phyloP scores from a whole-genome alignment of 2,113 vertebrate genomes.

The Xiphias gladius region DNA sequence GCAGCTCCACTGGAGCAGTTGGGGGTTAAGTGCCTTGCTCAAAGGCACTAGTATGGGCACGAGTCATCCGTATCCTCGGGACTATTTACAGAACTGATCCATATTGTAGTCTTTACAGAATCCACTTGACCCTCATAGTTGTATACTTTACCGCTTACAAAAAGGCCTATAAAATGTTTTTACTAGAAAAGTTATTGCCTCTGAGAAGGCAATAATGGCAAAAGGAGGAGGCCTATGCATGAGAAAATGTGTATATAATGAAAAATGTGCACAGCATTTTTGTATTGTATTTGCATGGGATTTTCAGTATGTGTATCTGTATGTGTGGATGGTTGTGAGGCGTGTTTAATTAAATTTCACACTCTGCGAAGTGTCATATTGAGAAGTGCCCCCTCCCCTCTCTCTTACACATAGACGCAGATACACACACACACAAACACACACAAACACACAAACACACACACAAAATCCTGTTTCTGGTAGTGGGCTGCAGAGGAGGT shows the following conservation, averaged over 20 bases:
- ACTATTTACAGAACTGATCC: conserved; percentile 10
- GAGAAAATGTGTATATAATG: conserved; percentile 7
- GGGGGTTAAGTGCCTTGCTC: conserved; percentile 44
- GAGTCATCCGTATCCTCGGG: neutral
- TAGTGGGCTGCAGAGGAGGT: conserved; percentile 61
- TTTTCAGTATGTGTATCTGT: conserved; percentile 21
- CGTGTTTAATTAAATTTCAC: conserved; percentile 77
- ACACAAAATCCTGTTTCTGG: conserved; percentile 1
- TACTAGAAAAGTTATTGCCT: neutral
- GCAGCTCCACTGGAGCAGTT: conserved; percentile 5
- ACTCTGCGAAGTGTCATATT: conserved; percentile 69
- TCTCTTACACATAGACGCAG: neutral
- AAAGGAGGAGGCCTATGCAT: neutral
- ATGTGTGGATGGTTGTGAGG: conserved; percentile 43
- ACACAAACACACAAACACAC: conserved; percentile 25
- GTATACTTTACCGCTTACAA: neutral
- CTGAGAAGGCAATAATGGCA: conserved; percentile 7
- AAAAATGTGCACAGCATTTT: conserved; percentile 8
- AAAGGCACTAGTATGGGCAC: conserved; percentile 13
- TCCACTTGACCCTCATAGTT: conserved; percentile 12
- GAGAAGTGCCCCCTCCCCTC: conserved; percentile 19
- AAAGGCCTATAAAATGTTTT: neutral
- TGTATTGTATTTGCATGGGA: conserved; percentile 26
- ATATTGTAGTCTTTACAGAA: conserved; percentile 3
- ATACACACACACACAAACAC: conserved; percentile 1